Percentiles rank a stretch among this genome's conserved stretches.
phyloP scores from a whole-genome alignment of 2,797 vertebrate species.

The Rhynchonycteris naso region DNA sequence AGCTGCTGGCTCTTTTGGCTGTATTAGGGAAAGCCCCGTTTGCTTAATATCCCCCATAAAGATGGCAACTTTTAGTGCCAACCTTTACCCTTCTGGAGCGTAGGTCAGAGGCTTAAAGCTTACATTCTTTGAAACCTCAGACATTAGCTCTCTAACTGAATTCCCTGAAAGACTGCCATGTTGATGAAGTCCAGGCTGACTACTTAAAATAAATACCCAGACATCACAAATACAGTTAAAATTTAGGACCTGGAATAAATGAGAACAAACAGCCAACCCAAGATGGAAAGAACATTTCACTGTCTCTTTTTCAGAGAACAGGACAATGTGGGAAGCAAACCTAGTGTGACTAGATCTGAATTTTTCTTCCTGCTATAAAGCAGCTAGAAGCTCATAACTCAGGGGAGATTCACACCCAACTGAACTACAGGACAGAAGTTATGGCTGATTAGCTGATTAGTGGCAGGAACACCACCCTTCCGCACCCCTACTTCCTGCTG shows the following conservation, averaged over 20 bases:
- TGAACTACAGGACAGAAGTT: background rate
- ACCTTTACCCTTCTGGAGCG: background rate
- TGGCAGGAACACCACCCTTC: background rate
- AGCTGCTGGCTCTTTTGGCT: background rate
- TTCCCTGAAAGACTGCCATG: background rate
- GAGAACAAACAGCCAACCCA: background rate
- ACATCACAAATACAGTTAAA: constrained; percentile 20
- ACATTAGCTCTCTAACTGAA: background rate
- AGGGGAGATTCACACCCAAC: background rate
- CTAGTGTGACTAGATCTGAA: constrained; percentile 48
- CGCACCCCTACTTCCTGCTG: accelerated
- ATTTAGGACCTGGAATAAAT: background rate
- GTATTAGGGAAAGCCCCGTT: background rate
- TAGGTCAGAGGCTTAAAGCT: background rate
- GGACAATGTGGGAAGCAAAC: constrained; percentile 73
- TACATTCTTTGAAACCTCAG: background rate
- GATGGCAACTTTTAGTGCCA: background rate
- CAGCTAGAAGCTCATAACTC: background rate
- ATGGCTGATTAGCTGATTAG: too few relatives aligned
- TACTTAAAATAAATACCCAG: constrained; percentile 51
- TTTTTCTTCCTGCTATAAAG: constrained; percentile 78
- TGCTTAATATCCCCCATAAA: background rate
- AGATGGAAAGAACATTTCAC: background rate
- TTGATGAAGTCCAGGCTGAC: constrained; percentile 58
- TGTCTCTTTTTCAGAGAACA: constrained; percentile 37